Conservation (phyloP, 2,797 vertebrate genomes). For the Anas acuta region DNA sequence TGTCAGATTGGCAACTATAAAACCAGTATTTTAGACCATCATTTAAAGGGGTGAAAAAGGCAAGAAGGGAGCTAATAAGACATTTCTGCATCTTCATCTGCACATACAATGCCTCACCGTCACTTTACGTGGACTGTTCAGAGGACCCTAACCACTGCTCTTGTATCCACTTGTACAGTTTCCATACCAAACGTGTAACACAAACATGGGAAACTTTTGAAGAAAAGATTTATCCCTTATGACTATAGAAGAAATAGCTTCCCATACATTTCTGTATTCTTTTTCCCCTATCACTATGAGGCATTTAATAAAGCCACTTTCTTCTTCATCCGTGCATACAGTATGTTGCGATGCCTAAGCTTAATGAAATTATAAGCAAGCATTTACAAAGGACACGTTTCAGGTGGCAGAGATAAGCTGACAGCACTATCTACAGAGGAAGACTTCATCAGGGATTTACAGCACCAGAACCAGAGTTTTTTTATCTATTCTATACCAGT, state of each 20-base stretch:
- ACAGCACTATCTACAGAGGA: not conserved
- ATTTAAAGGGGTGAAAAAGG: not conserved
- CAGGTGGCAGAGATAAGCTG: not conserved
- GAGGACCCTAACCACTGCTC: not conserved
- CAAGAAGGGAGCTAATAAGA: not conserved
- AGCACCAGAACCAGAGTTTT: not conserved
- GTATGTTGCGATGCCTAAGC: not conserved
- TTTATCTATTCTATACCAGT: not conserved
- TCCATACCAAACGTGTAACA: fast-evolving
- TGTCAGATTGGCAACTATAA: not conserved
- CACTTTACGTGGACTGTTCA: not conserved
- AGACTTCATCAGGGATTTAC: not conserved
- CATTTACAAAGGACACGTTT: not conserved
- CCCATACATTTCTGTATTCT: not conserved
- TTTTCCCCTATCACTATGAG: not conserved
- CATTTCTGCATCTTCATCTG: not conserved
- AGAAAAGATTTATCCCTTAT: not conserved
- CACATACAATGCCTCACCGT: not conserved
- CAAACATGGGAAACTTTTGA: not conserved
- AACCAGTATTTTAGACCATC: not conserved
- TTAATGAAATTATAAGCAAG: not conserved
- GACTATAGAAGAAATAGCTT: not conserved
- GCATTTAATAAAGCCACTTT: not conserved
- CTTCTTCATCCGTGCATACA: not conserved
- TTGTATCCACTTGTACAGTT: not conserved